Percentiles rank a stretch among this genome's conserved stretches.
phyloP scores from a whole-genome alignment of 2,797 vertebrate genomes.

The Hylomyscus alleni region DNA sequence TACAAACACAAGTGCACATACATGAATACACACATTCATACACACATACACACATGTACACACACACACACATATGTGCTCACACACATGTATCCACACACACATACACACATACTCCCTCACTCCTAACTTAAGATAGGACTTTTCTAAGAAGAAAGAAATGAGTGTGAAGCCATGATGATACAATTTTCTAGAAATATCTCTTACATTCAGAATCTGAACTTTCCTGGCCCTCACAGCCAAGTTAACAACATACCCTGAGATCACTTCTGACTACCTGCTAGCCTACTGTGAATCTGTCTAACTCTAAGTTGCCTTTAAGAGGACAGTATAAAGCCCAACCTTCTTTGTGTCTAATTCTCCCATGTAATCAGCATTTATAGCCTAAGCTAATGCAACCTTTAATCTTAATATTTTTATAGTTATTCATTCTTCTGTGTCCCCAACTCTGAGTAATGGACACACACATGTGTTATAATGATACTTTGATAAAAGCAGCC shows the following conservation, averaged over 20 bases:
- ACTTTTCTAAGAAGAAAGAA: background rate
- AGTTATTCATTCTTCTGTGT: too few relatives aligned
- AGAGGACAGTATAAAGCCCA: background rate
- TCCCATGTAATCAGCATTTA: background rate
- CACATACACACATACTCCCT: background rate
- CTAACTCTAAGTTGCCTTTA: background rate
- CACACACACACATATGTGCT: background rate
- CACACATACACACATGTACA: background rate
- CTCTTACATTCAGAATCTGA: background rate
- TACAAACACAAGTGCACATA: background rate
- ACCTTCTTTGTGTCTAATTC: background rate
- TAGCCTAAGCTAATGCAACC: background rate
- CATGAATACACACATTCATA: background rate
- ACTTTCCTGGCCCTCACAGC: background rate
- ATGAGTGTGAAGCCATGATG: background rate
- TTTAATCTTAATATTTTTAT: background rate
- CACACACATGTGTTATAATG: too few relatives aligned
- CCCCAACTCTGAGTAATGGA: too few relatives aligned
- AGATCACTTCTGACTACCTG: background rate
- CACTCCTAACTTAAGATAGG: background rate
- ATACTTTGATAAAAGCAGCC: background rate
- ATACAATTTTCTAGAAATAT: background rate
- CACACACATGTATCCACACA: background rate
- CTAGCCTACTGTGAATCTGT: background rate
- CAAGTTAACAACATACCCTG: background rate